Evolutionary conservation across 2,113 vertebrate genomes (phyloP).

Genomic region (Pelecanoides urinatrix): DNA sequence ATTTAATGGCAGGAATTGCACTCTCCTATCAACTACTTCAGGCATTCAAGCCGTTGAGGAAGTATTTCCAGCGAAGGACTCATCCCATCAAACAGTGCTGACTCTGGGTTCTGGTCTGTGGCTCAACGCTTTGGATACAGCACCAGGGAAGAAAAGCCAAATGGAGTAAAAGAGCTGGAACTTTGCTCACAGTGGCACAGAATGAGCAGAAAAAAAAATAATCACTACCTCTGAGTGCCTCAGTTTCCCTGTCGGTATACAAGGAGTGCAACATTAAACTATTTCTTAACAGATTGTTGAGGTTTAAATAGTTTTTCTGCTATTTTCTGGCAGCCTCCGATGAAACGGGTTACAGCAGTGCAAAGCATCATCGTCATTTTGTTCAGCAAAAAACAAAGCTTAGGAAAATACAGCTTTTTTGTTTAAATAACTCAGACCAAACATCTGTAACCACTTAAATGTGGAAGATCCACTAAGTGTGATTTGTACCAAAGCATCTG

Average conservation of each 20-base stretch:
- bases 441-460: conserved; percentile 3
- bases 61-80: not conserved
- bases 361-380: not conserved
- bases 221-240: not conserved
- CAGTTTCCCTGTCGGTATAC: not conserved
- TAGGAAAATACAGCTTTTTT: not conserved
- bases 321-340: not conserved
- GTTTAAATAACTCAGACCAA: conserved; percentile 53
- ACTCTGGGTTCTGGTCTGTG: not conserved
- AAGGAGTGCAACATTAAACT: not conserved
- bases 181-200: not conserved
- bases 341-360: not conserved
- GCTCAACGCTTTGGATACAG: not conserved
- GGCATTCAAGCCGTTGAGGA: not conserved
- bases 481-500: conserved; percentile 57
- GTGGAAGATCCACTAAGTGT: conserved; percentile 26
- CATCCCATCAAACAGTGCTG: not conserved
- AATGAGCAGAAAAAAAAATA: not conserved
- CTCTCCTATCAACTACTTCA: not conserved
- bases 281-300: not conserved
- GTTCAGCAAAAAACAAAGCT: not conserved
- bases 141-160: not conserved
- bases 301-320: not conserved
- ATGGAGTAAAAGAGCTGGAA: not conserved
- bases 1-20: not conserved